Base-by-base conservation (phyloP, 2,797 vertebrate genomes). In the Centroberyx gerrardi region DNA sequence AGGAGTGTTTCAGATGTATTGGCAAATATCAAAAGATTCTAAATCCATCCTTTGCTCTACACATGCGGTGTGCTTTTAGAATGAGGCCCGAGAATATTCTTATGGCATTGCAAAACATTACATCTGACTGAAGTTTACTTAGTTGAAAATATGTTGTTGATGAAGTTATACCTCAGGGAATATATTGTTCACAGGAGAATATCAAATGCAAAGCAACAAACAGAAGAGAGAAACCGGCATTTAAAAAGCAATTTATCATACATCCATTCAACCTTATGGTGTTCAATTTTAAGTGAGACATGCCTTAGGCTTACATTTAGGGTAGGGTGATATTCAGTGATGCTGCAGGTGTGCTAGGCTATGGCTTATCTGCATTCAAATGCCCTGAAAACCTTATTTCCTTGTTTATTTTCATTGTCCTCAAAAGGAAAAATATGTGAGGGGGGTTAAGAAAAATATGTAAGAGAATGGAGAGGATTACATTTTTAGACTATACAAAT, bases 211-310 rank as follows among this genome's bases (percentile, higher is more conserved):
- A 70, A 76, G 72, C 70, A 84, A 65, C 40, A 61, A 31, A 46
- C 29, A 71, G 8, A 61, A 71, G 8, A 61, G 48, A 62, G 27
- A 59, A 13, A 12, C 28, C 67, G 53, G 49, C 76, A 44, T 71
- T 74, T 83, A 84, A 73, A 67, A 76, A 63, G 70, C 44, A 68
- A 79, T 77, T 87, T 79, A 83, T 82, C 70, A 83, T 52, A 83
- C 49, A 68, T 48, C 22, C 67, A 78, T 87, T 73, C 64, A 67
- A 53, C 62, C 63, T 48, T 66, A 42, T 68, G 52, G 83, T 76
- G 76, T 88, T 52, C 74, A 81, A 77, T 85, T 89, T 80, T 62
- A 76, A 82, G 38, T 53, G 27, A 83, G 78, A 78, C 54, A 59
- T 76, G 68, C 75, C 63, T 46, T 0, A n/a, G 76, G 69, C 58